Base-by-base conservation (phyloP, 2,888 invertebrate species). In the Tholera decimalis region DNA sequence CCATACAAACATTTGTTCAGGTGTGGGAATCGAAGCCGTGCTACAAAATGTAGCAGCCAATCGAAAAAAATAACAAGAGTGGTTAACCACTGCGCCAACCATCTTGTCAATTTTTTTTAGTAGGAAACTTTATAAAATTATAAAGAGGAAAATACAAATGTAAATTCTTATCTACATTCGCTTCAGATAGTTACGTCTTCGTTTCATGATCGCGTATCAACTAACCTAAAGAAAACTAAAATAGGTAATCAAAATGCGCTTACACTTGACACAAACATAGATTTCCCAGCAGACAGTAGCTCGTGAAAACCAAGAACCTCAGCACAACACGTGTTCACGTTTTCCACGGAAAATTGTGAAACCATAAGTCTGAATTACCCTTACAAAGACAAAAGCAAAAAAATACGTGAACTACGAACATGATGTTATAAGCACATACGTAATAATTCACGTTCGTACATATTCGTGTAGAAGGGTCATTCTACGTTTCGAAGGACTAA, bases 221-320 rank as follows among this genome's bases (percentile, higher is more conserved):
- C 8, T n/a, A 33, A 11, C 35, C 1, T 65, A 11, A 15, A 50
- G n/a, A 2, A 26, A 63, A 43, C 22, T n/a, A 41, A 30, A 9
- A 30, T n/a, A 44, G 18, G 53, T 66, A 50, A 43, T 50, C 35
- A 22, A 22, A 63, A 43, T 15, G 4, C 37, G 22, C 66, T 53
- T 18, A 35, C 47, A 6, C 13, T 13, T 39, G 46, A 26, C 46
- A 18, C 9, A 66, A 37, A 49, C 30, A 20, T 7, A 44, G 58
- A 69, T 58, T 69, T 66, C 59, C 69, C 69, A 28, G 39, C 68
- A 47, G 57, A 33, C 68, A 47, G 57, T 55, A n/a, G 22, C 47
- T 15, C 33, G 15, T 9, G 18, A 39, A 13, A 4, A 20, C 39
- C 18, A 26, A 26, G 26, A 22, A 41, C 24, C 37, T 9, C 6